Base-by-base conservation (phyloP, 1,140 invertebrate species). In the Coboldia fuscipes region DNA sequence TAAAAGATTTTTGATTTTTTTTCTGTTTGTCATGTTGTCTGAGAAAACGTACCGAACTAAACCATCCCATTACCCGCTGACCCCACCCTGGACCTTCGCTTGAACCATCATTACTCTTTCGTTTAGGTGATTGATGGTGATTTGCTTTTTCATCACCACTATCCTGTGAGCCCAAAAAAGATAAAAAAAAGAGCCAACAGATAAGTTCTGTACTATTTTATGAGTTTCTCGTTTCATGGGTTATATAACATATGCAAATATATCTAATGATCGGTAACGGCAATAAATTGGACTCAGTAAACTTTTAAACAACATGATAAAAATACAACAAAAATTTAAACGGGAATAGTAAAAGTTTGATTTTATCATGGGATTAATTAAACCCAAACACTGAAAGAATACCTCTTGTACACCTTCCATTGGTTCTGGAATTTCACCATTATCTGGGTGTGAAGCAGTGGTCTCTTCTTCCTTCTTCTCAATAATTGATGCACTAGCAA, bases 401-500 rank as follows among this genome's bases (percentile, higher is more conserved):
- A 66, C 64, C 57, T 66, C 64, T 34, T 56, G 53, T 28, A 58
- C 54, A 28, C 41, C 43, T 29, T 55, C 51, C 33, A 59, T 51
- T 16, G 60, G 54, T 43, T 65, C 63, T 20, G 59, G 61, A 3
- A 50, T 63, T 59, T 55, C 52, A 16, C 54, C 51, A 27, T 67
- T 62, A 26, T 63, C 60, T 39, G 61, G 64, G n/a, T n/a, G n/a
- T n/a, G n/a, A n/a, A 24, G 70, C 63, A 38, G 55, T 60, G 44
- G 77, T 67, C 9, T 63, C 51, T 2, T 62, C 51, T 44, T 81
- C 75, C 41, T 69, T 71, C 58, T 81, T 86, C 51, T 96, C 89
- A 17, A 81, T 67, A 37, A 94, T 56, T 0, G 75, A 73, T 2
- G 93, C 93, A 37, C 73, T 81, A 3, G 72, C 70, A 3, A 97